phyloP scores from a whole-genome alignment of 2,113 vertebrate genomes.

The Spermophilus dauricus region DNA sequence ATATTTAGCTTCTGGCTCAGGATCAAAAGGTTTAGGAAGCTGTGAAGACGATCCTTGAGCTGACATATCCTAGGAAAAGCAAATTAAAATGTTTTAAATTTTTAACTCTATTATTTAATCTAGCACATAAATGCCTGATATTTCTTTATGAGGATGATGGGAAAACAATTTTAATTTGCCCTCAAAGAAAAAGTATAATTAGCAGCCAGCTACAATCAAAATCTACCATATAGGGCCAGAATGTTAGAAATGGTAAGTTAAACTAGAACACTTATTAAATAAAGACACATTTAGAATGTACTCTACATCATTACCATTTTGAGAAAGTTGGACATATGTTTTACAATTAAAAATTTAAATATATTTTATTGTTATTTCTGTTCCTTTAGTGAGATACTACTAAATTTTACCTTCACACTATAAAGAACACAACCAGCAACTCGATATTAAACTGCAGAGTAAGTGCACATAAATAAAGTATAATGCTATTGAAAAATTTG shows the following conservation, averaged over 20 bases:
- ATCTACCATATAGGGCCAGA: slow-evolving; percentile 14
- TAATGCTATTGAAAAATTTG: neutral
- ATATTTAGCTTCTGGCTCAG: slow-evolving; percentile 95
- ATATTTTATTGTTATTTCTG: neutral
- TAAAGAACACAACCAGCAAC: neutral
- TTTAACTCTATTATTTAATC: slow-evolving; percentile 75
- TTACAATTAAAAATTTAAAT: slow-evolving; percentile 28
- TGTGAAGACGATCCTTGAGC: slow-evolving; percentile 95
- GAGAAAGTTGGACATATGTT: neutral
- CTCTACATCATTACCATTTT: neutral
- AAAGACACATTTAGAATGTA: neutral
- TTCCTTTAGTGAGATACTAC: neutral
- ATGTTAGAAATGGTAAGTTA: neutral
- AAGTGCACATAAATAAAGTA: neutral
- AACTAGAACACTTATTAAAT: slow-evolving; percentile 1
- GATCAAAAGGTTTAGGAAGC: slow-evolving; percentile 96
- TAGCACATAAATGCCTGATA: slow-evolving; percentile 58
- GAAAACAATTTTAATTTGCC: slow-evolving; percentile 66
- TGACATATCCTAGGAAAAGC: slow-evolving; percentile 92
- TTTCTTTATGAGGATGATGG: slow-evolving; percentile 45
- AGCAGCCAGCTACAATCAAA: slow-evolving; percentile 51
- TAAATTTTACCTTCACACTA: slow-evolving; percentile 39
- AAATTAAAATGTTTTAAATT: slow-evolving; percentile 77
- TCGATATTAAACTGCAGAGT: neutral
- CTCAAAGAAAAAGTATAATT: slow-evolving; percentile 56